Base-by-base conservation (phyloP, 2,797 vertebrate species). In the Aselliscus stoliczkanus region DNA sequence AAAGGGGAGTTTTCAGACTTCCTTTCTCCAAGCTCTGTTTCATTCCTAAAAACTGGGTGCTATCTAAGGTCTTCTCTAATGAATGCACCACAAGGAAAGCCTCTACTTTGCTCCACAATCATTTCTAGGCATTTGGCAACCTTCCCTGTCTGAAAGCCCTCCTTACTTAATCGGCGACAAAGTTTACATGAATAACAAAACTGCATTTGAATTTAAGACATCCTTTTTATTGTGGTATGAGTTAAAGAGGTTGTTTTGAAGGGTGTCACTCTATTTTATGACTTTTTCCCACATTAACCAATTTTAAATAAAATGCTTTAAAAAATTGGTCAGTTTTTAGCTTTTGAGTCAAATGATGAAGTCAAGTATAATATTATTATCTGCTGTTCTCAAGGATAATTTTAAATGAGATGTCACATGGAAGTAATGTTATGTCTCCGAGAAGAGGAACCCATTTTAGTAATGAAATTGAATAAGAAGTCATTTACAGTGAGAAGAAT, bases 341-440 rank as follows among this genome's bases (percentile, higher is more conserved):
- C 76, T 94, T 96, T 91, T 93, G 65, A 92, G 97, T 95, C 79
- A 94, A 95, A 97, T 98, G 92, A 94, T 93, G 93, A 95, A 96
- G 88, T 62, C 94, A 95, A 79, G 94, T 89, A 97, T 96, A 96
- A 96, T 91, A 97, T 93, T 95, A 95, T 97, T 97, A 97, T 95
- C 56, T 76, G 42, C 72, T 95, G 72, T 96, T 97, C 86, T 97
- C 95, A 97, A 97, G 70, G 96, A 97, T 94, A 97, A 73, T 96
- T 97, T 97, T 97, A 97, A 97, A 97, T 97, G 94, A 97, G 50
- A 87, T 92, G 96, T 98, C 97, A 96, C 75, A 72, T 83, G 97
- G 96, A 81, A 96, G 95, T 96, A 97, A 97, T 95, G 96, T 58
- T 96, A 87, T 90, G 90, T 81, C 97, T 95, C 92, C 97, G 90